These are phyloP conservation scores for Gisinianus flammeolus DNA, from an alignment of 2,888 invertebrate species.

Conservation along the genomic window DNA sequence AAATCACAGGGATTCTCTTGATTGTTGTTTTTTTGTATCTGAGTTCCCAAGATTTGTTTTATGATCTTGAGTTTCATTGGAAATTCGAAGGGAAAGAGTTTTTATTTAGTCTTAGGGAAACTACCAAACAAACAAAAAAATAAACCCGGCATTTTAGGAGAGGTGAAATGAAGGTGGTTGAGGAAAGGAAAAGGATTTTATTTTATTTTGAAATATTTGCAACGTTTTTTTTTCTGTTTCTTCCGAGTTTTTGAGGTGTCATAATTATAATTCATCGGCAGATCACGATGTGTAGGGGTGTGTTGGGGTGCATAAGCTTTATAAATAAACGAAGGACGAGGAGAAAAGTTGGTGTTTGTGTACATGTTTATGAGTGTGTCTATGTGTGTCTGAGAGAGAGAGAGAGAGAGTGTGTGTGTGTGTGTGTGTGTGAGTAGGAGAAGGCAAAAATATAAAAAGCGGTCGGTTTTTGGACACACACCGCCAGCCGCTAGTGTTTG, in stretches of 20 bases:
- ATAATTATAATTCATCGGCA: conserved; percentile 12
- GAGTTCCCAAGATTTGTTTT: too few species aligned
- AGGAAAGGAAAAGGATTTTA: too few species aligned
- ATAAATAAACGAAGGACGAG: neutral
- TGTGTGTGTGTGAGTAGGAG: neutral
- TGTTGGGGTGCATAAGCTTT: neutral
- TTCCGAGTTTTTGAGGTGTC: conserved; percentile 9
- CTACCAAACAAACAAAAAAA: too few species aligned
- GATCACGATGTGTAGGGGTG: neutral
- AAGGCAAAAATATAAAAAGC: neutral
- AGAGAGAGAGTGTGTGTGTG: neutral
- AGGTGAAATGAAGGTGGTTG: too few species aligned
- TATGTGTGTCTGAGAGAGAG: conserved; percentile 4
- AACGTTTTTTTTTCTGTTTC: neutral
- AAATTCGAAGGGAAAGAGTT: too few species aligned
- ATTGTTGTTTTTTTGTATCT: too few species aligned
- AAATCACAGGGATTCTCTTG: too few species aligned
- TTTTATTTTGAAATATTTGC: too few species aligned
- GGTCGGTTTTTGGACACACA: conserved; percentile 21
- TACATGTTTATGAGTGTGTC: neutral
- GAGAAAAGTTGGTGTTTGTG: neutral
- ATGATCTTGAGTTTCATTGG: too few species aligned
- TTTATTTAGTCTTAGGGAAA: too few species aligned
- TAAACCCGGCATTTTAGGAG: too few species aligned
- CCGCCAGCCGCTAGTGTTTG: neutral